Evolutionary conservation across 2,888 invertebrate species (phyloP), one percentile per base, ranked within the genome.

Genomic region (Tachina grossa): DNA sequence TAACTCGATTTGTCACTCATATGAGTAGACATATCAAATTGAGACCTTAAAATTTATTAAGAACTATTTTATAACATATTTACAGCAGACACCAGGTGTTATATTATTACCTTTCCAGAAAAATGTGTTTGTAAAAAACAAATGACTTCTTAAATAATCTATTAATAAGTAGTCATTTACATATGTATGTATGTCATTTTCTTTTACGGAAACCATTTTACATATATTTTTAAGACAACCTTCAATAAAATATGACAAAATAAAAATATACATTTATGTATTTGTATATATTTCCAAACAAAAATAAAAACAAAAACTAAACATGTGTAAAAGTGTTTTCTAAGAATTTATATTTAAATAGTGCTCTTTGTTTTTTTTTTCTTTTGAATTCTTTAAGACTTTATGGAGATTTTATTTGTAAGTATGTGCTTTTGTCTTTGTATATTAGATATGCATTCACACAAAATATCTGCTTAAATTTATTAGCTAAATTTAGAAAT

Each of bases 151-250:
- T 71, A 77, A 87, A 86, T 84, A 89, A 89, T 89, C 90, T 89
- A 90, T 57, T 91, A n/a, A n/a, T 89, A 63, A 89, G 84, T 88
- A 88, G 85, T 87, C 43, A 80, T 13, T 10, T 19, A 16, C 69
- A 16, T 19, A 1, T 14, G 31, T 75, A 76, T 88, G 77, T 89
- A 87, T 87, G 89, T 87, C 88, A 75, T 82, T 53, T 74, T 80
- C 71, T 74, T 53, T 19, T 49, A 53, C 2, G 4, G 74, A 6
- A 31, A 31, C 6, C 5, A 6, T 31, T 31, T 31, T 31, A 31
- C 31, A 31, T 31, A 31, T 14, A 61, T 53, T 53, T 41, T 41
- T 43, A 13, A 74, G 39, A 41, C 66, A 74, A 43, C 66, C 51
- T 72, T 39, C 68, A 45, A 68, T 11, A 61, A 41, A 19, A 14